Conservation (phyloP, 1,140 invertebrate genomes). For the Penaeus chinensis region DNA sequence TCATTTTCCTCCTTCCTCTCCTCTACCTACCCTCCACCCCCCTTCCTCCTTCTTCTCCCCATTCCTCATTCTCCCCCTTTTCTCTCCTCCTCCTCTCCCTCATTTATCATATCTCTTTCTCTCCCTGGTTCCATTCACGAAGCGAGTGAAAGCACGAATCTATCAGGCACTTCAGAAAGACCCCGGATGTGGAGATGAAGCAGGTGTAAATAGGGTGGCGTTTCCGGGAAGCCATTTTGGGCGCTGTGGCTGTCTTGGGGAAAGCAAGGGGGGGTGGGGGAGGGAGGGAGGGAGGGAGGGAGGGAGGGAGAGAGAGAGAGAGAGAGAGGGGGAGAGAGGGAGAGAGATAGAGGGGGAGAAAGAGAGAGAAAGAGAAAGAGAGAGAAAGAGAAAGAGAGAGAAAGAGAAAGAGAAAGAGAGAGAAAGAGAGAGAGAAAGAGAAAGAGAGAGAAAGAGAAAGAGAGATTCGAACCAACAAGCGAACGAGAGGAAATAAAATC, state of each 20-base stretch:
- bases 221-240: no score
- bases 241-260: background rate
- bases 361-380: background rate
- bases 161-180: no score
- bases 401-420: background rate
- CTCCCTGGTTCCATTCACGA: no score
- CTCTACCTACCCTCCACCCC: background rate
- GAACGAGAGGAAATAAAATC: background rate
- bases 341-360: background rate
- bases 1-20: no score
- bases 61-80: no score
- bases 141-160: no score
- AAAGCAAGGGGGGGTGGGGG: background rate
- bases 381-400: background rate
- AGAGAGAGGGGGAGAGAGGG: background rate
- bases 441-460: background rate
- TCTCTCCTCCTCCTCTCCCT: no score
- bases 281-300: background rate
- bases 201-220: no score
- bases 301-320: background rate
- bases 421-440: background rate
- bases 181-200: no score
- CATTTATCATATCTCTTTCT: no score
- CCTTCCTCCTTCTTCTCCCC: background rate
- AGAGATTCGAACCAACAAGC: background rate